Evolutionary conservation across 2,113 vertebrate species (phyloP).

Genomic region (Pyxicephalus adspersus): DNA sequence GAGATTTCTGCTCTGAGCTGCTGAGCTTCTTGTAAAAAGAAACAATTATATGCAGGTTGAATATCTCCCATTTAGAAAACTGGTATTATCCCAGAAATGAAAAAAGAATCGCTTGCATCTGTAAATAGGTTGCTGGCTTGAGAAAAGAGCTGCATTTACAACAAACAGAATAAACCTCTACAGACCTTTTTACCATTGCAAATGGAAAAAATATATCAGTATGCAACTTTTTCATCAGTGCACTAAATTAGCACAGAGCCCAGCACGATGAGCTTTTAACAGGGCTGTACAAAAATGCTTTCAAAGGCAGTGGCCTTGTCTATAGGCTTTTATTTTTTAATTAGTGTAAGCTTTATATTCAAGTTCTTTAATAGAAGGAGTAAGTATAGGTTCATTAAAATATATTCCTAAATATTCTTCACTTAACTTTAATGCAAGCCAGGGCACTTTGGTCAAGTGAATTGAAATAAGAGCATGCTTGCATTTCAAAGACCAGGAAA

Average conservation of each 20-base stretch:
- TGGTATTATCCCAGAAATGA: background rate
- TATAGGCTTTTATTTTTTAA: background rate
- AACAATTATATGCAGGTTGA: constrained; percentile 17
- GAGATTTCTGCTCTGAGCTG: background rate
- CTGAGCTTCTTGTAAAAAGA: background rate
- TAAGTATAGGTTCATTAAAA: background rate
- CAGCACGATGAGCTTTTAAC: background rate
- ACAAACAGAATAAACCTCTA: background rate
- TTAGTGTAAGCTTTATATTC: background rate
- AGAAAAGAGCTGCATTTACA: background rate
- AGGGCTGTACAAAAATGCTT: background rate
- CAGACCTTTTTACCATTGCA: background rate
- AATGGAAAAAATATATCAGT: background rate
- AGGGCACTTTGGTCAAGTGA: too few relatives aligned
- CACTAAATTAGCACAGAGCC: background rate
- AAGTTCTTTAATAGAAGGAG: background rate
- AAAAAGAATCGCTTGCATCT: background rate
- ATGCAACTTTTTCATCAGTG: constrained; percentile 4
- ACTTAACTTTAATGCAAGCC: background rate
- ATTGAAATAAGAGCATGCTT: too few relatives aligned
- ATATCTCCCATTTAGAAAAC: constrained; percentile 7
- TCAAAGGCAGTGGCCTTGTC: background rate
- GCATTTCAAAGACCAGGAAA: too few relatives aligned
- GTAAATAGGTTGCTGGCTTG: constrained; percentile 6
- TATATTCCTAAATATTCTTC: background rate